A percentile compares a stretch with the other conserved stretches of the same genome.
Conservation (phyloP, 2,888 invertebrate genomes). For the Cylindroiulus punctatus region DNA sequence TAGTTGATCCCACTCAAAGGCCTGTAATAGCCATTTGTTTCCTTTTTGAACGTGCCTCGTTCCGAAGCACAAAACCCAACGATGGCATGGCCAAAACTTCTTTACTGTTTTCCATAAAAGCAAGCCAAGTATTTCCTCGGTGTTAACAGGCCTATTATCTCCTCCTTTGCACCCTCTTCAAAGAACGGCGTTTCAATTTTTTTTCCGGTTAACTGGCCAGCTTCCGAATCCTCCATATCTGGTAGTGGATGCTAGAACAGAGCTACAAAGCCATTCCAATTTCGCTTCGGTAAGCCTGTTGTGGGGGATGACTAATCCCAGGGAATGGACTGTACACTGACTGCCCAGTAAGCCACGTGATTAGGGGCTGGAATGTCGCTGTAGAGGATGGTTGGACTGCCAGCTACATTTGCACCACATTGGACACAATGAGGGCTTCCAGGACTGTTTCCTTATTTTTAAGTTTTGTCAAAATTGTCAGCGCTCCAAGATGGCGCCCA, state of each 20-base stretch:
- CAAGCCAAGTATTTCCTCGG: not conserved
- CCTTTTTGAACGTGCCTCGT: too few species aligned
- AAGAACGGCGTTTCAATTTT: not conserved
- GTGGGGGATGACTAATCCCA: not conserved
- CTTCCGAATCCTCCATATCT: not conserved
- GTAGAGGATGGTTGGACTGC: too few species aligned
- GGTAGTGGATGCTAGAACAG: not conserved
- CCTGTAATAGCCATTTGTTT: too few species aligned
- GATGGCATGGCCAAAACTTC: too few species aligned
- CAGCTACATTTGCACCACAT: too few species aligned
- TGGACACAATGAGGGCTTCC: too few species aligned
- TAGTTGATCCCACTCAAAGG: too few species aligned
- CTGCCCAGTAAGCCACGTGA: not conserved
- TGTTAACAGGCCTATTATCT: not conserved
- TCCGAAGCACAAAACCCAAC: too few species aligned
- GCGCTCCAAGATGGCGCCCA: too few species aligned
- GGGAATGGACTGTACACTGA: not conserved
- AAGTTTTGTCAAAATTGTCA: too few species aligned
- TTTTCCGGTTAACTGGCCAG: not conserved
- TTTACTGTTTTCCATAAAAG: not conserved
- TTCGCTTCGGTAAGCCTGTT: constrained; percentile 1
- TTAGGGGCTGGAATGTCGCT: too few species aligned
- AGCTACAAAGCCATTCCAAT: not conserved
- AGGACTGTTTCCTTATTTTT: too few species aligned
- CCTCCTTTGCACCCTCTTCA: not conserved